A percentile compares a stretch with the other conserved stretches of the same genome.
Evolutionary conservation across 2,797 vertebrate species (phyloP).

Genomic region (Hyperoplus immaculatus): DNA sequence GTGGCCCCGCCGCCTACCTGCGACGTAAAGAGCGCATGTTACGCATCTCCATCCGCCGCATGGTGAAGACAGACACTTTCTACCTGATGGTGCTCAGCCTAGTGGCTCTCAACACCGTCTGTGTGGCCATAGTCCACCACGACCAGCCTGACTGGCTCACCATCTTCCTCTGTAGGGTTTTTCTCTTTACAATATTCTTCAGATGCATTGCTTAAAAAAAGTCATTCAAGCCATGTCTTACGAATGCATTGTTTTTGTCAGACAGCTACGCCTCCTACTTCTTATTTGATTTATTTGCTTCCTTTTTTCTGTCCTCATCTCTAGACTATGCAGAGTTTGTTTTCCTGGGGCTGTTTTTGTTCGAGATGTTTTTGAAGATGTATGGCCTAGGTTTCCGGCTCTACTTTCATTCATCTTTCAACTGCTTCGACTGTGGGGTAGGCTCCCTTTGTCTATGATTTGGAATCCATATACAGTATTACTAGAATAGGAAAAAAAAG

Average conservation of each 20-base stretch:
- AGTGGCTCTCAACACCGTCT: slow-evolving; percentile 97
- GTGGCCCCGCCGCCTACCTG: slow-evolving; percentile 94
- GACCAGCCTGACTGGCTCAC: slow-evolving; percentile 97
- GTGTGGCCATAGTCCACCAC: slow-evolving; percentile 98
- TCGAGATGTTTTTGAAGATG: slow-evolving; percentile 99
- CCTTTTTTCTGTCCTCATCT: slow-evolving; percentile 64
- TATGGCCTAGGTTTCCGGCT: slow-evolving; percentile 97
- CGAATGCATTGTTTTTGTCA: slow-evolving; percentile 15
- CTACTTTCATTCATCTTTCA: slow-evolving; percentile 99
- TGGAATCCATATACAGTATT: neutral
- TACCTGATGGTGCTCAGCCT: slow-evolving; percentile 97
- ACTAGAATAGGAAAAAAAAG: neutral
- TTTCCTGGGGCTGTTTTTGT: slow-evolving; percentile 96
- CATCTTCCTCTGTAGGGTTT: slow-evolving; percentile 94
- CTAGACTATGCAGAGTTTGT: slow-evolving; percentile 99
- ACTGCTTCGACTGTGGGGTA: slow-evolving; percentile 99
- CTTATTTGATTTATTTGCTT: slow-evolving; percentile 23
- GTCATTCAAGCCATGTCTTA: slow-evolving; percentile 3
- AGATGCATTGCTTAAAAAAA: neutral
- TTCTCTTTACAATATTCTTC: neutral
- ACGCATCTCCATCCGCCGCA: slow-evolving; percentile 97
- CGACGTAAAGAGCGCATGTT: slow-evolving; percentile 96
- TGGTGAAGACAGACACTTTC: slow-evolving; percentile 98
- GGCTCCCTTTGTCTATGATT: slow-evolving; percentile 65
- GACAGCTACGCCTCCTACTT: neutral